These are phyloP conservation scores for Drosophila sechellia DNA, from an alignment of 1,140 invertebrate genomes.

Conservation along the genomic window DNA sequence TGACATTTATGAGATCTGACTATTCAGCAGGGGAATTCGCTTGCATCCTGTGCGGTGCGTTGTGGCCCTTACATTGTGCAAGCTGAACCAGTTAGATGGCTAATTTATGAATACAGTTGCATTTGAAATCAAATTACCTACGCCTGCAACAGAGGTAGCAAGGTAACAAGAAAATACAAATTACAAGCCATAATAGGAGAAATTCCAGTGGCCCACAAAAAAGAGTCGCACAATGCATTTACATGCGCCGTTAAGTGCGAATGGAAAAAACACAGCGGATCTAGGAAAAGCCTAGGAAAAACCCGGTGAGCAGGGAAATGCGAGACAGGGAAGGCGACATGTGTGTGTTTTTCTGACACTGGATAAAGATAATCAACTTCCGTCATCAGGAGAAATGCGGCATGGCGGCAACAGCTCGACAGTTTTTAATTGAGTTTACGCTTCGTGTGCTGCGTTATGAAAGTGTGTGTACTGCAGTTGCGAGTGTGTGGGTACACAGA, in stretches of 20 bases:
- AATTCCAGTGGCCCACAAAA: constrained; percentile 19
- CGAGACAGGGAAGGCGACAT: constrained; percentile 16
- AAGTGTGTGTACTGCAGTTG: constrained; percentile 14
- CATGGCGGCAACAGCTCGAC: constrained; percentile 66
- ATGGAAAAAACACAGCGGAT: constrained; percentile 22
- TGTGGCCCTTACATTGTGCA: not conserved
- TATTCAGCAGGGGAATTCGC: constrained; percentile 3
- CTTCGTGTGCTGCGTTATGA: constrained; percentile 69
- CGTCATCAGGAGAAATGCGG: constrained; percentile 54
- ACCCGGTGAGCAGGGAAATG: constrained; percentile 2
- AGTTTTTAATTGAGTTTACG: constrained; percentile 83
- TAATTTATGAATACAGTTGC: constrained; percentile 35
- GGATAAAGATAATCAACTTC: constrained; percentile 69
- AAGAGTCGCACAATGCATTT: constrained; percentile 52
- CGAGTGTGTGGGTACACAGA: constrained; percentile 5
- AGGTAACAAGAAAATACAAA: constrained; percentile 30
- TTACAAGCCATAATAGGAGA: constrained; percentile 7
- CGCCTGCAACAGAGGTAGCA: not conserved
- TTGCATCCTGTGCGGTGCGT: not conserved
- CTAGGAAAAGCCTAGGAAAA: constrained; percentile 8
- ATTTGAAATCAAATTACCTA: constrained; percentile 40
- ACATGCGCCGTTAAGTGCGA: constrained; percentile 19
- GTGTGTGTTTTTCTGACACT: constrained; percentile 50
- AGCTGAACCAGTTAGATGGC: constrained; percentile 2
- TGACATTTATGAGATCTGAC: constrained; percentile 6